Base-by-base conservation (phyloP, 2,888 invertebrate genomes). In the Neoitamus cyanurus region DNA sequence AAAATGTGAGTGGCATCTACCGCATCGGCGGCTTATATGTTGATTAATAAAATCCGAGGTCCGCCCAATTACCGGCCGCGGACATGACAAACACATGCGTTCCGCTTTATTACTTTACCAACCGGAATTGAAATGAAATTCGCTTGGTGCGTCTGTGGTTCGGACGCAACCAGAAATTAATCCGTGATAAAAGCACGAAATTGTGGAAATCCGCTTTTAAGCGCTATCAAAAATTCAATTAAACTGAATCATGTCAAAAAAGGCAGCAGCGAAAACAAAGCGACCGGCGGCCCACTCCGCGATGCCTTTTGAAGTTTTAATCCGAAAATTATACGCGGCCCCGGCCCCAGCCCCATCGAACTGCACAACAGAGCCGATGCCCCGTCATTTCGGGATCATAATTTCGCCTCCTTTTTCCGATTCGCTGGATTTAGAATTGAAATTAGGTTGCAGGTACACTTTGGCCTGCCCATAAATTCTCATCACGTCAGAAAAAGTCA, bases 401-500 rank as follows among this genome's bases (percentile, higher is more conserved):
- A 82, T 82, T 82, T 82, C 69, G 69, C 37, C 31, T 36, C 69
- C 25, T 82, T 82, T 82, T 82, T 82, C 31, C 82, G 28, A 69
- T 69, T 69, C 82, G 69, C 9, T 42, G 42, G 69, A 82, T 82
- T 82, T 82, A 82, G 82, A 82, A 82, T 82, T 82, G 69, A 82
- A 82, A 82, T 82, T 82, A 69, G 82, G 82, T 28, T 82, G 82
- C 36, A 28, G 37, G 69, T 82, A 68, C 69, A 82, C 82, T 82
- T 82, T 36, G 69, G 42, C n/a, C 15, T 69, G 28, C 34, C 69
- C 42, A 82, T 82, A 82, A 82, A 82, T 82, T 82, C 82, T 82
- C 82, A 82, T 82, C 82, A 82, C 82, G 82, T 82, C 82, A 82
- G 68, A 80, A 82, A 82, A 82, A 82, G 82, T 82, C 69, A 34